Evolutionary conservation across 2,888 invertebrate genomes (phyloP), one percentile per base, ranked within the genome.

Genomic region (Osedax frankpressi): DNA sequence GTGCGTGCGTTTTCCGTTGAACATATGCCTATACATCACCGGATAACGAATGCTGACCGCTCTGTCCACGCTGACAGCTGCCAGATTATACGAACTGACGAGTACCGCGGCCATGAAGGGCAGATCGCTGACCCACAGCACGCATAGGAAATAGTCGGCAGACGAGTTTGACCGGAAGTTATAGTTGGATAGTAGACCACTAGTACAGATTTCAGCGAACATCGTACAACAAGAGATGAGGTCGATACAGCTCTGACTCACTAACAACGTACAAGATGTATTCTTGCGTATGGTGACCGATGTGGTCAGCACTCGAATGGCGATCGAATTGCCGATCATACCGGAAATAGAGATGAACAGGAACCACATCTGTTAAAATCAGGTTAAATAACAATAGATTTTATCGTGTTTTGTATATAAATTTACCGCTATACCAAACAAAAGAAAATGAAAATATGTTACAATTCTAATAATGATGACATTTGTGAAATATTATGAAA

Each of bases 361-460:
- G 44, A 44, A 44, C 44, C 11, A 44, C 14, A 72, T 14, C 60
- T 72, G 25, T 72, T 72, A n/a, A n/a, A n/a, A n/a, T n/a, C n/a
- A n/a, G n/a, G n/a, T n/a, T n/a, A n/a, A n/a, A n/a, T n/a, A n/a
- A n/a, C n/a, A n/a, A n/a, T n/a, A n/a, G n/a, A n/a, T n/a, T n/a
- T n/a, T n/a, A n/a, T n/a, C n/a, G n/a, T n/a, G n/a, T n/a, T n/a
- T n/a, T n/a, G n/a, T n/a, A n/a, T n/a, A n/a, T n/a, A n/a, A n/a
- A n/a, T n/a, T n/a, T n/a, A n/a, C n/a, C n/a, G n/a, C n/a, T n/a
- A n/a, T n/a, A n/a, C n/a, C n/a, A n/a, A n/a, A n/a, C n/a, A n/a
- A n/a, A n/a, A n/a, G n/a, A n/a, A n/a, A n/a, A n/a, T n/a, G n/a
- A n/a, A n/a, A n/a, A n/a, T n/a, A n/a, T n/a, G n/a, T n/a, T n/a